phyloP scores from a whole-genome alignment of 2,888 invertebrate species.

The Meliscaeva auricollis region DNA sequence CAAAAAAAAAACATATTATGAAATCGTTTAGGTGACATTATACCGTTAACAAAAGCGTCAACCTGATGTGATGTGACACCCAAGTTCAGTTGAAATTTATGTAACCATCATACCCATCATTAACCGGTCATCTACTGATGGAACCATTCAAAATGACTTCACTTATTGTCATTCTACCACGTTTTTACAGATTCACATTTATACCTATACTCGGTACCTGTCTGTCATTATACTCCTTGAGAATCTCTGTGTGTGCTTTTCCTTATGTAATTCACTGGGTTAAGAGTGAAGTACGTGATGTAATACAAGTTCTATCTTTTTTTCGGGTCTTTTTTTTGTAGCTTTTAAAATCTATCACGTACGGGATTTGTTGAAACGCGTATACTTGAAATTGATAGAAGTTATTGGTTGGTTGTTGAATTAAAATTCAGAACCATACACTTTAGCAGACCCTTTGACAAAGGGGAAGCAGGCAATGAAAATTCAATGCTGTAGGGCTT shows the following conservation, averaged over 20 bases:
- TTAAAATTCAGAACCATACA: constrained; percentile 23
- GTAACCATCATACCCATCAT: background rate
- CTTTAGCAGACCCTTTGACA: background rate
- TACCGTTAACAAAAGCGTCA: constrained; percentile 34
- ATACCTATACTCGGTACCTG: too few species aligned
- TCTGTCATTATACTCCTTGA: too few species aligned
- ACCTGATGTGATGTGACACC: constrained; percentile 23
- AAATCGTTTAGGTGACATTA: constrained; percentile 25
- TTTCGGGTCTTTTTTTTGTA: background rate
- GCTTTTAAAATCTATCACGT: constrained; percentile 25
- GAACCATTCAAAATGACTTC: background rate
- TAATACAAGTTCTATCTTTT: constrained; percentile 32
- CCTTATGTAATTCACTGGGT: constrained; percentile 66
- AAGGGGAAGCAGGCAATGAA: constrained; percentile 33
- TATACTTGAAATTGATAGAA: constrained; percentile 20
- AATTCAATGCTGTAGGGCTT: constrained; percentile 69
- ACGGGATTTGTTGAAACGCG: constrained; percentile 16
- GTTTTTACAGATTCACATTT: background rate
- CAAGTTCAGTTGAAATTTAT: constrained; percentile 23
- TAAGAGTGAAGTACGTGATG: constrained; percentile 65
- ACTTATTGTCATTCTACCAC: background rate
- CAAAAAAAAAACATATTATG: constrained; percentile 21
- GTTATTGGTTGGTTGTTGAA: background rate
- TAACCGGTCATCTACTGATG: background rate
- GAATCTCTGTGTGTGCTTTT: background rate